Conservation (phyloP, 2,113 vertebrate species). For the Hepsetus odoe region DNA sequence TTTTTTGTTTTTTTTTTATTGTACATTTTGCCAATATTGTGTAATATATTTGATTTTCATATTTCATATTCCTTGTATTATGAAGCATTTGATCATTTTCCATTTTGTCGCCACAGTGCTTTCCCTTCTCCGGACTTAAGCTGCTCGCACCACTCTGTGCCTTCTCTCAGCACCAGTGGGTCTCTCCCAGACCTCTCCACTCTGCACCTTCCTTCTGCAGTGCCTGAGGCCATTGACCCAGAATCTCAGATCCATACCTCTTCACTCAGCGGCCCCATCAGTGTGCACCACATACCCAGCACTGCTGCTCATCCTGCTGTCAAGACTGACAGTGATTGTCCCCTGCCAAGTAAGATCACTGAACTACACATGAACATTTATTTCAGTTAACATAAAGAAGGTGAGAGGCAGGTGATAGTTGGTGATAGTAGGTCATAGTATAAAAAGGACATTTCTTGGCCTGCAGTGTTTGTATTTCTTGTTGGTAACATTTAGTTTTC, state of each 20-base stretch:
- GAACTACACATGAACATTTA: not conserved
- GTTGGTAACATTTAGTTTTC: no score
- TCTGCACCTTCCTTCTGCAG: slow-evolving; percentile 79
- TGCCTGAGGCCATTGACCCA: slow-evolving; percentile 73
- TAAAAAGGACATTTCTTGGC: not conserved
- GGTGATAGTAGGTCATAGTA: no score
- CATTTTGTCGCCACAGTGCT: slow-evolving; percentile 57
- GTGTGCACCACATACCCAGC: slow-evolving; percentile 74
- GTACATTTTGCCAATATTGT: not conserved
- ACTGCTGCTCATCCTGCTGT: slow-evolving; percentile 56
- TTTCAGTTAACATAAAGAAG: not conserved
- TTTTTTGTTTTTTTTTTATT: not conserved
- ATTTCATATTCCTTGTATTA: not conserved
- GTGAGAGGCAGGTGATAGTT: no score
- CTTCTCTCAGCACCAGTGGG: slow-evolving; percentile 77
- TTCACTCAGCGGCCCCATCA: slow-evolving; percentile 69
- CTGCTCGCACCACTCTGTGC: slow-evolving; percentile 67
- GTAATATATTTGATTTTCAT: not conserved
- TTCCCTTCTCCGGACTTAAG: slow-evolving; percentile 74
- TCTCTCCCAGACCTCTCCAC: slow-evolving; percentile 82
- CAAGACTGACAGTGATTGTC: slow-evolving; percentile 25
- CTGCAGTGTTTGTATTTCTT: not conserved
- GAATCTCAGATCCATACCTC: slow-evolving; percentile 68
- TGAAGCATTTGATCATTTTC: not conserved
- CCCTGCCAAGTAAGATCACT: slow-evolving; percentile 37